phyloP scores from a whole-genome alignment of 2,888 invertebrate species.

The Drosophila trichaetosa region DNA sequence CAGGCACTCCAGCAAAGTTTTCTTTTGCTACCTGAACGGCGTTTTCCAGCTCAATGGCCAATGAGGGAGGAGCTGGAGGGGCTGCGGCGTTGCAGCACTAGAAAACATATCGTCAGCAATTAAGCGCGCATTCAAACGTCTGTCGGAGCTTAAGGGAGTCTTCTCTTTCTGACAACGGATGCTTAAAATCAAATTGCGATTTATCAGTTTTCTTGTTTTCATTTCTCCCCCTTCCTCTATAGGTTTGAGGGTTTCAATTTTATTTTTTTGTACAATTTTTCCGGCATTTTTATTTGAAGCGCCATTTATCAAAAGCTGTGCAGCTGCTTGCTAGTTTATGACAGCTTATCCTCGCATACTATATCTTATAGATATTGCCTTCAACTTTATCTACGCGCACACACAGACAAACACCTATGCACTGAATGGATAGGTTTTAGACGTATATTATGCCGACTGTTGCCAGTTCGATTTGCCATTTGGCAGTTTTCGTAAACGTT shows the following conservation, averaged over 20 bases:
- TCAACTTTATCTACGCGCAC: conserved; percentile 35
- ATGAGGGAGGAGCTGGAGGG: not conserved
- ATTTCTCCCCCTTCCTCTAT: not conserved
- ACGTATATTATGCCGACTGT: conserved; percentile 45
- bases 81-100: not conserved
- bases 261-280: conserved; percentile 28
- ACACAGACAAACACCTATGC: conserved; percentile 32
- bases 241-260: conserved; percentile 36
- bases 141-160: conserved; percentile 49
- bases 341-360: conserved; percentile 59
- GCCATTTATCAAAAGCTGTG: conserved; percentile 70
- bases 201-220: conserved; percentile 59
- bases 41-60: conserved; percentile 67
- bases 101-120: conserved; percentile 78
- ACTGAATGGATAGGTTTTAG: conserved; percentile 4
- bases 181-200: conserved; percentile 66
- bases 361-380: conserved; percentile 68
- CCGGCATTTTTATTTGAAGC: conserved; percentile 26
- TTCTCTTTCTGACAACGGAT: conserved; percentile 32
- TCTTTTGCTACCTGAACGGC: conserved; percentile 50
- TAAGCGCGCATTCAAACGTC: conserved; percentile 75
- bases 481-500: conserved; percentile 77
- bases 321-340: conserved; percentile 76
- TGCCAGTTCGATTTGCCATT: conserved; percentile 68
- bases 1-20: conserved; percentile 63